Evolutionary conservation across 2,888 invertebrate species (phyloP).

Genomic region (Aphrophora alni): DNA sequence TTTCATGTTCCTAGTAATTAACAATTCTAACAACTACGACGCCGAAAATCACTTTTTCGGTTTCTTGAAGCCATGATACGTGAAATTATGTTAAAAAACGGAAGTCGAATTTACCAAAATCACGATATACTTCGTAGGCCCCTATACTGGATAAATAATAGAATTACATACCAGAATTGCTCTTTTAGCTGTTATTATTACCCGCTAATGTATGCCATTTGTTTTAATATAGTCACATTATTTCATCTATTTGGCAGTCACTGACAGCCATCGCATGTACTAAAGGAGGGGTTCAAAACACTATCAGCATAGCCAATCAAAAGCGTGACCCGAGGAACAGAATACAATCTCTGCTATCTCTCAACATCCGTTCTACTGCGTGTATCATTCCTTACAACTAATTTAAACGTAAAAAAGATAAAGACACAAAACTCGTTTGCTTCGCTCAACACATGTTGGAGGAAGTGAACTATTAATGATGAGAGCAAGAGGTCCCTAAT

Average conservation of each 20-base stretch:
- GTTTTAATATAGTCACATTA: no score
- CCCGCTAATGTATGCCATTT: no score
- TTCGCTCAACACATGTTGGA: not conserved
- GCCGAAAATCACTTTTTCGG: no score
- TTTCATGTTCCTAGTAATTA: no score
- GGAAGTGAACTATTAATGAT: conserved; percentile 9
- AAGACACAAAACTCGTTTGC: not conserved
- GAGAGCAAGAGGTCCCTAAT: not conserved
- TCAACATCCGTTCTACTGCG: not conserved
- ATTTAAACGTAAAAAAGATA: not conserved
- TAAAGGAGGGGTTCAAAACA: not conserved
- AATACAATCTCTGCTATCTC: not conserved
- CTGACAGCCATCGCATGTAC: not conserved
- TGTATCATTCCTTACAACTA: not conserved
- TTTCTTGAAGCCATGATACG: no score
- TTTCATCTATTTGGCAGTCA: not conserved
- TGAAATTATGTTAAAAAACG: no score
- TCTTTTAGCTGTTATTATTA: no score
- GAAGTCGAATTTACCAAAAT: no score
- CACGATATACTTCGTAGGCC: no score
- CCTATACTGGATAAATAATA: no score
- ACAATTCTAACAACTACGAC: no score
- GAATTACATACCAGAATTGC: no score
- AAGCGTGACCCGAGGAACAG: not conserved
- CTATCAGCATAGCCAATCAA: not conserved